Evolutionary conservation across 2,797 vertebrate species (phyloP).

Genomic region (Muraenolepis orangiensis): DNA sequence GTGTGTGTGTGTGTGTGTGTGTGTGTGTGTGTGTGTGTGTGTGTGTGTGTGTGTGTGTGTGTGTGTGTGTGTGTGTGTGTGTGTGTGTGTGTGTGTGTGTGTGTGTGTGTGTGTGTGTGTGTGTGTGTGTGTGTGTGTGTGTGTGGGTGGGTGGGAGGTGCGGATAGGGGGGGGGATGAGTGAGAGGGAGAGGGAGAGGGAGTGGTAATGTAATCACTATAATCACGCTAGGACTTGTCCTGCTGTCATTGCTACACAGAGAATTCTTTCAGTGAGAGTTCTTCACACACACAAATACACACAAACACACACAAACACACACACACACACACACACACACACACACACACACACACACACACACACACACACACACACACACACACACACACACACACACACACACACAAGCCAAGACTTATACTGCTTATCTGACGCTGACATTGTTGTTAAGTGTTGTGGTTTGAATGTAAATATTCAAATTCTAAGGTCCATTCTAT

Average conservation of each 20-base stretch:
- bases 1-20: background rate
- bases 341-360: background rate
- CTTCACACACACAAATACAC: background rate
- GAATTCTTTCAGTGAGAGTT: background rate
- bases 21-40: background rate
- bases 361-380: background rate
- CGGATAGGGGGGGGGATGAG: background rate
- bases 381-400: background rate
- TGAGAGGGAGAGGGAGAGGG: background rate
- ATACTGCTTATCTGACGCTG: background rate
- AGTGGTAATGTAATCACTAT: background rate
- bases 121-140: background rate
- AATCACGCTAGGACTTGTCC: constrained; percentile 37
- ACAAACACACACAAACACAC: background rate
- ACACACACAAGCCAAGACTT: background rate
- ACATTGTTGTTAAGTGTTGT: no score
- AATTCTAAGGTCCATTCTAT: no score
- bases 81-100: background rate
- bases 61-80: background rate
- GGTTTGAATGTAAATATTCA: no score
- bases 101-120: background rate
- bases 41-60: background rate
- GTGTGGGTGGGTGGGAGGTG: no score
- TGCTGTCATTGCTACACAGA: constrained; percentile 6
- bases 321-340: background rate